A percentile compares a stretch with the other conserved stretches of the same genome.
Conservation (phyloP, 2,797 vertebrate genomes). For the Acrocephalus scirpaceus region DNA sequence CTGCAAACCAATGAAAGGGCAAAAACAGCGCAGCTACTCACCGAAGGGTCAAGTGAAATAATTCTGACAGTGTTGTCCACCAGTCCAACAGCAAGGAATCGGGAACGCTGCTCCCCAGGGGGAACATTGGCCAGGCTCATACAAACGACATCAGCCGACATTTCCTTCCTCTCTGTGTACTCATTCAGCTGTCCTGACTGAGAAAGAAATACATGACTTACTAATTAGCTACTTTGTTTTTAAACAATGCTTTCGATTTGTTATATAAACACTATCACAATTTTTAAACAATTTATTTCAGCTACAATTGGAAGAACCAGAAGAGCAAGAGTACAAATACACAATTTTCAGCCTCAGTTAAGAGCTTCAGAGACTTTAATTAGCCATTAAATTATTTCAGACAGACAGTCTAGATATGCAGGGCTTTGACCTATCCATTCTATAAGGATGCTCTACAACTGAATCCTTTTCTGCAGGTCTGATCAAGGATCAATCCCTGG, state of each 20-base stretch:
- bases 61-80: conserved; percentile 98
- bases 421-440: not conserved
- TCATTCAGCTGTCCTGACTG: conserved; percentile 98
- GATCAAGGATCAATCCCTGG: not conserved
- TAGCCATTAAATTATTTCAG: not conserved
- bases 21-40: conserved; percentile 66
- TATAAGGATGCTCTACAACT: not conserved
- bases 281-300: not conserved
- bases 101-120: conserved; percentile 94
- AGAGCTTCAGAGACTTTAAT: not conserved
- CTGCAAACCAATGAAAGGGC: not conserved
- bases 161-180: conserved; percentile 98
- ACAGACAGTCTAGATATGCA: not conserved
- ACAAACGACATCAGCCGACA: conserved; percentile 96
- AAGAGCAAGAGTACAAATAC: not conserved
- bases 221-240: not conserved
- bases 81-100: conserved; percentile 94
- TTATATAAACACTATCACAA: not conserved
- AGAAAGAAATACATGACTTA: not conserved
- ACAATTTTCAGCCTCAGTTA: not conserved
- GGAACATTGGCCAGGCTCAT: conserved; percentile 98
- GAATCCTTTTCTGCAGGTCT: not conserved
- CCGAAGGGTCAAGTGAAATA: conserved; percentile 95
- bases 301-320: not conserved
- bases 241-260: not conserved